These are phyloP conservation scores for Stenichneumon culpator DNA, from an alignment of 2,888 invertebrate genomes.

Conservation along the genomic window DNA sequence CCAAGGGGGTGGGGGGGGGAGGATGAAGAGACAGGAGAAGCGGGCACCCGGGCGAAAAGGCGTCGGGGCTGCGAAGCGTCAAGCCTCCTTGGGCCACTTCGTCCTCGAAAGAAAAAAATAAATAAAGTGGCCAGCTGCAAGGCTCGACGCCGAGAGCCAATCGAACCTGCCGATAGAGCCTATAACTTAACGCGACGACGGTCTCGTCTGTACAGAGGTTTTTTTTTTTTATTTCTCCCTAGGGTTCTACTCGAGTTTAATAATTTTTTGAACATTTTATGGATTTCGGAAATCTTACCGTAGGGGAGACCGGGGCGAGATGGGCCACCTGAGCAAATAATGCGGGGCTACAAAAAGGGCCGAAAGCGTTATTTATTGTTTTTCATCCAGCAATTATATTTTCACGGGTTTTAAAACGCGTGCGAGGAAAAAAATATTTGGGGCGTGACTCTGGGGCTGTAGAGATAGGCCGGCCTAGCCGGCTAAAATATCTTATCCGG, in stretches of 20 bases:
- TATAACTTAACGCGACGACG: constrained; percentile 9
- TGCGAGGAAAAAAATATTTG: no score
- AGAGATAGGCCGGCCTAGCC: no score
- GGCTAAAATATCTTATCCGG: no score
- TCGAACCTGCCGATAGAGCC: constrained; percentile 47
- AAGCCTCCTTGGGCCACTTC: constrained; percentile 46
- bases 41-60: background rate
- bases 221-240: background rate
- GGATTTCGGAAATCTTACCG: no score
- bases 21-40: constrained; percentile 62
- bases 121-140: constrained; percentile 53
- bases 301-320: no score
- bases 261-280: no score
- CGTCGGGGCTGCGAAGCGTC: constrained; percentile 49
- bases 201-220: background rate
- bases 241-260: background rate
- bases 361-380: no score
- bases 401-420: no score
- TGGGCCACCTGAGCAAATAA: no score
- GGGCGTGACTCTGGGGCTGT: no score
- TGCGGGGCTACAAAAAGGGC: no score
- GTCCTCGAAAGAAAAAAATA: constrained; percentile 32
- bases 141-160: constrained; percentile 52
- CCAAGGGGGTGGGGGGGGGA: constrained; percentile 48
- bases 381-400: no score